Percentiles rank a stretch among this genome's conserved stretches.
Conservation (phyloP, 1,140 invertebrate species). For the Drosophila navojoa region DNA sequence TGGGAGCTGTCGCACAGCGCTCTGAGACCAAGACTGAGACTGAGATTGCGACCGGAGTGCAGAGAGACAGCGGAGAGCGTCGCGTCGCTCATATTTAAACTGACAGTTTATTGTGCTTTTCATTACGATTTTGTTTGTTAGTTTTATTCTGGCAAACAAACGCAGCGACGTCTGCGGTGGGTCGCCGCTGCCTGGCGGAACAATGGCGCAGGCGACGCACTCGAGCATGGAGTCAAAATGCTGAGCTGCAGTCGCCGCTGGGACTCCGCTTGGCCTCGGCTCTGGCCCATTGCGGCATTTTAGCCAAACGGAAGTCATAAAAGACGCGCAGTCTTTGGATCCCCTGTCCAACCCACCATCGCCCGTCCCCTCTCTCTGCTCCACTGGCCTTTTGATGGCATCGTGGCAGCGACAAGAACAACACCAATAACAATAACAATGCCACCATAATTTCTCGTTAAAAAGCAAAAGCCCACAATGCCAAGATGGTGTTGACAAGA, state of each 20-base stretch:
- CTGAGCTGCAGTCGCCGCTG: constrained; percentile 44
- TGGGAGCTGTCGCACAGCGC: constrained; percentile 4
- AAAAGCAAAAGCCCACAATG: constrained; percentile 64
- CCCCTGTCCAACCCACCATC: not conserved
- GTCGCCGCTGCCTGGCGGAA: constrained; percentile 8
- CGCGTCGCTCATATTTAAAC: constrained; percentile 76
- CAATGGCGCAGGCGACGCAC: constrained; percentile 41
- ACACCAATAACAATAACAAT: constrained; percentile 66
- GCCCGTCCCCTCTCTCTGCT: not conserved
- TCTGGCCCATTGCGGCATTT: constrained; percentile 61
- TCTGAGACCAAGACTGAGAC: not conserved
- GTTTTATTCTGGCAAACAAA: constrained; percentile 70
- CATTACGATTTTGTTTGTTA: constrained; percentile 74
- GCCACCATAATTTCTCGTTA: constrained; percentile 74
- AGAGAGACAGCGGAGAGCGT: constrained; percentile 2
- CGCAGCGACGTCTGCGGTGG: constrained; percentile 8
- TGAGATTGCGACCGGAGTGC: constrained; percentile 7
- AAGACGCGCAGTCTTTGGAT: constrained; percentile 62
- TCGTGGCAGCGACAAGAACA: constrained; percentile 54
- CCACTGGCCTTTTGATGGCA: constrained; percentile 41
- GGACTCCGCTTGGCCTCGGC: constrained; percentile 22
- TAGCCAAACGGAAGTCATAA: constrained; percentile 79
- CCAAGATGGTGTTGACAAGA: constrained; percentile 46
- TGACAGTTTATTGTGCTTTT: constrained; percentile 81
- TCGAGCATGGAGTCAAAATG: constrained; percentile 55